Evolutionary conservation across 2,797 vertebrate genomes (phyloP), one percentile per base, ranked within the genome.

Genomic region (Macropodus opercularis): DNA sequence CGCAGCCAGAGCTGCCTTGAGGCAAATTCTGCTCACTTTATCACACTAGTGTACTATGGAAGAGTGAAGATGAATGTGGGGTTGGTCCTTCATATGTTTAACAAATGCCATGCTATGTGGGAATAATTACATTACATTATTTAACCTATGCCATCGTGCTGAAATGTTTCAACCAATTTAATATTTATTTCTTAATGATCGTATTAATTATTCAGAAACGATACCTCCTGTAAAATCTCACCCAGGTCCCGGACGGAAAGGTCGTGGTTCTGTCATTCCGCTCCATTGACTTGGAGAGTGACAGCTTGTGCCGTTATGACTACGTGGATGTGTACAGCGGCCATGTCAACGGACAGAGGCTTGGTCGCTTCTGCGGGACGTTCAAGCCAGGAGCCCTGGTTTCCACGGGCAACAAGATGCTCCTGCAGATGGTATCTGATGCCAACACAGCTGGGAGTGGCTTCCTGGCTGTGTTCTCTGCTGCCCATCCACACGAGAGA

Each of bases 381-480:
- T 95, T 95, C 79, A 94, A 93, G 59, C 98, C 98, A 0, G 98
- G 97, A 0, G 94, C 96, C 31, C 93, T 99, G 2, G 95, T 99
- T 42, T 95, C 98, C 85, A 95, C 89, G 2, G 89, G 92, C 87
- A 98, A 99, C 90, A 99, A 97, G 91, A 99, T 99, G 96, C 83
- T 96, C 80, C 89, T 99, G 61, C 95, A 98, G 88, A 99, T 99
- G 97, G 90, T 97, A 61, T 97, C 97, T 0, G 98, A 99, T 26
- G 96, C 96, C 77, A 99, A 98, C 76, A 98, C 96, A 0, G 96
- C 96, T 26, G 96, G 97, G 47, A 98, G 93, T 38, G 98, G 98
- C 60, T 99, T 99, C 85, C 90, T 98, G 80, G 94, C 96, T 0
- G 94, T 93, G 80, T 99, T 94, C 87, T 95, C 95, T n/a, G 94